These are phyloP conservation scores for Sebastes fasciatus DNA, from an alignment of 2,113 vertebrate genomes.

Conservation along the genomic window DNA sequence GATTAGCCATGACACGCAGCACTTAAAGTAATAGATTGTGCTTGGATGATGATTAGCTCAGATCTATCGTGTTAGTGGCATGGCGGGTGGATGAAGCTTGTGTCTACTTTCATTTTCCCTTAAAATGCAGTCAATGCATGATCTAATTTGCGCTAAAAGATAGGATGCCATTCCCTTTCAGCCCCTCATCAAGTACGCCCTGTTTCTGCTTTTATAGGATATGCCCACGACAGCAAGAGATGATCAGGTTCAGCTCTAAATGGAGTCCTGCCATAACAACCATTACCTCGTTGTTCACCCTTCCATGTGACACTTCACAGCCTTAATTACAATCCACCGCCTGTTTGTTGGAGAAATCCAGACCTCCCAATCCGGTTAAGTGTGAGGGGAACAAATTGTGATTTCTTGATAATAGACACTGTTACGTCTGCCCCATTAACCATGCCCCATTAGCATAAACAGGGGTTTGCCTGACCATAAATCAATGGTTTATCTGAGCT, in stretches of 20 bases:
- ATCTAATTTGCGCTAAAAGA: conserved; percentile 24
- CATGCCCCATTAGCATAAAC: conserved; percentile 67
- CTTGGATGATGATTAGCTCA: conserved; percentile 14
- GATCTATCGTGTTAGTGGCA: neutral
- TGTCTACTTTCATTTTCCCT: conserved; percentile 16
- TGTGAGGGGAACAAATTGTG: conserved; percentile 72
- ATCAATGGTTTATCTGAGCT: conserved; percentile 55
- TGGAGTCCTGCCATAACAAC: conserved; percentile 37
- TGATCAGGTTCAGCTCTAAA: conserved; percentile 47
- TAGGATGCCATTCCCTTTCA: conserved; percentile 9
- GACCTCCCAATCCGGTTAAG: conserved; percentile 60
- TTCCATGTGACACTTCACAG: conserved; percentile 62
- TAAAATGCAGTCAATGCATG: conserved; percentile 17
- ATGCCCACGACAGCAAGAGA: conserved; percentile 26
- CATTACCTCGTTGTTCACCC: conserved; percentile 64
- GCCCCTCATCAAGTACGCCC: neutral
- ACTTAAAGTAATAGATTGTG: conserved; percentile 26
- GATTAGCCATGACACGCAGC: conserved; percentile 4
- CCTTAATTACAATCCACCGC: conserved; percentile 65
- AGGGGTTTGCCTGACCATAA: conserved; percentile 61
- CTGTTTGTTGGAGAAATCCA: conserved; percentile 60
- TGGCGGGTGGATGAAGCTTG: neutral
- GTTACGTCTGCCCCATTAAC: conserved; percentile 71
- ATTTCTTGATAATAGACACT: conserved; percentile 76
- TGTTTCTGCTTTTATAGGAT: conserved; percentile 10